Conservation (phyloP, 2,797 vertebrate species). For the Gambusia yucatana region DNA sequence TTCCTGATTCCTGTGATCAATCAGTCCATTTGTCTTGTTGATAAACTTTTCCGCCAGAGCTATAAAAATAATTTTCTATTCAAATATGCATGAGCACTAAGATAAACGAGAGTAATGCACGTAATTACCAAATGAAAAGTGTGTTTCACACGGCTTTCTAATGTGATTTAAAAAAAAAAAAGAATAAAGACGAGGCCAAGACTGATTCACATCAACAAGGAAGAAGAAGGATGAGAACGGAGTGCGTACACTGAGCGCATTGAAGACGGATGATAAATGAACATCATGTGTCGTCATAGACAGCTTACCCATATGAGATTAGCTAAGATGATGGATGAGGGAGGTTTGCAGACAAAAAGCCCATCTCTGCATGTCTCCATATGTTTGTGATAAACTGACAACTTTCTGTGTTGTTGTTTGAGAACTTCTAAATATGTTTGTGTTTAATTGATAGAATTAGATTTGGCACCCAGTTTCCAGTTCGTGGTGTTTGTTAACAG, state of each 20-base stretch:
- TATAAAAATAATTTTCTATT: background rate
- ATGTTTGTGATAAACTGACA: slow-evolving; percentile 30
- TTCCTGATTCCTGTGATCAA: slow-evolving; percentile 2
- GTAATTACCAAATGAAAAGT: background rate
- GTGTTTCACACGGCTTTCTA: background rate
- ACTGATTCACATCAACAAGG: background rate
- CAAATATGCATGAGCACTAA: background rate
- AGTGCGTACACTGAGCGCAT: background rate
- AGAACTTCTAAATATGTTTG: slow-evolving; percentile 49
- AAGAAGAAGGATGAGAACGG: slow-evolving; percentile 1
- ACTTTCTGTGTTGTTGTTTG: slow-evolving; percentile 37
- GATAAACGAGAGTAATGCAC: background rate
- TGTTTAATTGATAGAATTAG: background rate
- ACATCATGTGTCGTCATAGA: slow-evolving; percentile 70
- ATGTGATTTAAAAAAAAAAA: slow-evolving; percentile 11
- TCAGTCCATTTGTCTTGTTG: background rate
- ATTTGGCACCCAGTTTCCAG: background rate
- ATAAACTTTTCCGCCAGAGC: slow-evolving; percentile 1
- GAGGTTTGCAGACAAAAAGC: slow-evolving; percentile 60
- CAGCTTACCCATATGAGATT: slow-evolving; percentile 71
- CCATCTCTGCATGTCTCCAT: slow-evolving; percentile 31
- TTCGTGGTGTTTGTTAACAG: background rate
- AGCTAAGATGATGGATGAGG: slow-evolving; percentile 78
- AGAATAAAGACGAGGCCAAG: slow-evolving; percentile 4
- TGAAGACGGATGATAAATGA: slow-evolving; percentile 62